These are phyloP conservation scores for Argyra leucocephala DNA, from an alignment of 2,888 invertebrate species.

Conservation along the genomic window DNA sequence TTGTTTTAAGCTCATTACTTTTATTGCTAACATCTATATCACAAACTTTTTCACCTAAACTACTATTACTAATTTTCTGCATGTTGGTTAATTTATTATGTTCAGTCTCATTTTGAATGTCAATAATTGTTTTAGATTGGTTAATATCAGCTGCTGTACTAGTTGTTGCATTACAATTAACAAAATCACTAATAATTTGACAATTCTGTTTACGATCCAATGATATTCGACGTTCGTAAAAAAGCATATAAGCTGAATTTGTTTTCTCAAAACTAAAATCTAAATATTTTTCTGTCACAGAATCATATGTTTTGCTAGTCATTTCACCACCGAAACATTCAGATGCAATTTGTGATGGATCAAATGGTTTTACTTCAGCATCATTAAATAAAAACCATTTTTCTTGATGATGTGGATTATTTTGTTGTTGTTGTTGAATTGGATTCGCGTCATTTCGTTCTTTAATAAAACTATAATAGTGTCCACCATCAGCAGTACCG, in stretches of 20 bases:
- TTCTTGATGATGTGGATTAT: constrained; percentile 54
- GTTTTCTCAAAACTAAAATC: constrained; percentile 97
- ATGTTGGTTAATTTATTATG: constrained; percentile 15
- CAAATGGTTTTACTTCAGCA: constrained; percentile 89
- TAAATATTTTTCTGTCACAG: constrained; percentile 93
- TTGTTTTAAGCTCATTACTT: constrained; percentile 17
- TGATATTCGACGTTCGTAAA: constrained; percentile 68
- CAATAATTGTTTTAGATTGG: neutral
- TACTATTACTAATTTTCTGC: neutral
- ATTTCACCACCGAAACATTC: constrained; percentile 97
- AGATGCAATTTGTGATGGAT: constrained; percentile 85
- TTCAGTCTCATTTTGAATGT: constrained; percentile 18
- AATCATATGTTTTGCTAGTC: constrained; percentile 95
- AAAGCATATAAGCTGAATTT: constrained; percentile 94
- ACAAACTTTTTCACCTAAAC: constrained; percentile 26
- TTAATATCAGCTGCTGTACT: constrained; percentile 10
- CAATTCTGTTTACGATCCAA: constrained; percentile 43
- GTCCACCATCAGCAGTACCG: constrained; percentile 95
- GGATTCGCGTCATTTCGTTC: constrained; percentile 60
- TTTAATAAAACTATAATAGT: constrained; percentile 91
- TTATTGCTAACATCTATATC: constrained; percentile 34
- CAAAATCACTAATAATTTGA: constrained; percentile 28
- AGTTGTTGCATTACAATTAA: constrained; percentile 7
- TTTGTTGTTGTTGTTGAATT: constrained; percentile 7
- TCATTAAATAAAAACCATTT: constrained; percentile 91